Percentiles rank a stretch among this genome's conserved stretches.
These are phyloP conservation scores for Thalassophryne amazonica DNA, from an alignment of 2,797 vertebrate species.

Conservation along the genomic window DNA sequence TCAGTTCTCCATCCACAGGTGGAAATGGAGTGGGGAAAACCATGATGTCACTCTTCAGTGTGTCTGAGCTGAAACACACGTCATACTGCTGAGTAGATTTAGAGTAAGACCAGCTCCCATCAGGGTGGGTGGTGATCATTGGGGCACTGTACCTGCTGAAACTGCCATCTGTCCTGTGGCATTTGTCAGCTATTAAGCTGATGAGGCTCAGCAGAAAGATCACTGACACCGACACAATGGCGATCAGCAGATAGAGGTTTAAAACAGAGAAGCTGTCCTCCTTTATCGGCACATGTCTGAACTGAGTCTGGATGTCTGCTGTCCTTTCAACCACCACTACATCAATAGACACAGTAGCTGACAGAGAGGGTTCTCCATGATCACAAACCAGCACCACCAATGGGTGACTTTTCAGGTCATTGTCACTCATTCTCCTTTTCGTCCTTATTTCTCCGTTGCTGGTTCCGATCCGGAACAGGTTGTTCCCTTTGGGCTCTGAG, in stretches of 20 bases:
- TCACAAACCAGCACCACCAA: slow-evolving; percentile 66
- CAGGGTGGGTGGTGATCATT: slow-evolving; percentile 49
- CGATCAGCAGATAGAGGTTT: slow-evolving; percentile 48
- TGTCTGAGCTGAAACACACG: slow-evolving; percentile 55
- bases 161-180: slow-evolving; percentile 28
- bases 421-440: slow-evolving; percentile 57
- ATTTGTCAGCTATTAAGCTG: slow-evolving; percentile 36
- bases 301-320: slow-evolving; percentile 28
- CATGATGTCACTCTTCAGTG: slow-evolving; percentile 44
- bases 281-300: slow-evolving; percentile 21
- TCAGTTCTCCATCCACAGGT: slow-evolving; percentile 34
- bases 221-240: slow-evolving; percentile 35
- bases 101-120: slow-evolving; percentile 45
- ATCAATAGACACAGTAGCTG: slow-evolving; percentile 49
- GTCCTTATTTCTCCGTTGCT: slow-evolving; percentile 54
- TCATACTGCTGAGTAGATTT: slow-evolving; percentile 54
- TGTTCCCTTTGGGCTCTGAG: slow-evolving; percentile 45
- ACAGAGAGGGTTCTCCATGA: slow-evolving; percentile 58
- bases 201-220: slow-evolving; percentile 44
- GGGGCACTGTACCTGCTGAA: slow-evolving; percentile 38
- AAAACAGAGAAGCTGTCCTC: slow-evolving; percentile 40
- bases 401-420: slow-evolving; percentile 49
- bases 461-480: slow-evolving; percentile 52
- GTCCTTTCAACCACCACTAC: slow-evolving; percentile 43
- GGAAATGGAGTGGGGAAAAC: slow-evolving; percentile 35